Evolutionary conservation across 2,113 vertebrate species (phyloP).

Genomic region (Neolamprologus toae): DNA sequence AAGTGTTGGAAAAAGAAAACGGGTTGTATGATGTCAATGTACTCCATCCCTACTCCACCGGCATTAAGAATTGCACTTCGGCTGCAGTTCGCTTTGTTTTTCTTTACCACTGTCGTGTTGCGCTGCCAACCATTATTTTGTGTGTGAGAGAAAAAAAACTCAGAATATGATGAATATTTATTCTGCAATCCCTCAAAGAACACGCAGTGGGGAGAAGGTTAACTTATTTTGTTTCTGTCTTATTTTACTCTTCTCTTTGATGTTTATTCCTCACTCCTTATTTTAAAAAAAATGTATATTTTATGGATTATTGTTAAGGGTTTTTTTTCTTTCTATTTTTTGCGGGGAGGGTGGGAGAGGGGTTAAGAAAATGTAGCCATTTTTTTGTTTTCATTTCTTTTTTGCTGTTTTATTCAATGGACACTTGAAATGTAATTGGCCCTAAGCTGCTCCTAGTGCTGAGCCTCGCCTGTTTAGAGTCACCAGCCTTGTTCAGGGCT

Average conservation of each 20-base stretch:
- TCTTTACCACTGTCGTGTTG: conserved; percentile 1
- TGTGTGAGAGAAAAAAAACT: background rate
- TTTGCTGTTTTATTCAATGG: conserved; percentile 39
- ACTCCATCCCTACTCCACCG: conserved; percentile 27
- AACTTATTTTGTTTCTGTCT: conserved; percentile 58
- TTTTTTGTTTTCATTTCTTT: conserved; percentile 23
- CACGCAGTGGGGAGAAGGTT: conserved; percentile 11
- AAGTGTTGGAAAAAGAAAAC: conserved; percentile 15
- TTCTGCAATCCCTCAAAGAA: conserved; percentile 43
- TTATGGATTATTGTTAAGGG: conserved; percentile 16
- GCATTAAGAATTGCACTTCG: conserved; percentile 75
- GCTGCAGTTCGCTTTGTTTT: conserved; percentile 41
- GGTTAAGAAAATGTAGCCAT: conserved; percentile 35
- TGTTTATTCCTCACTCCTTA: conserved; percentile 46
- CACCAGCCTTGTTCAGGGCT: conserved; percentile 22
- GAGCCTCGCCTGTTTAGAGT: conserved; percentile 50
- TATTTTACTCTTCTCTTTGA: conserved; percentile 30
- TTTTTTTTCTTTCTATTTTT: background rate
- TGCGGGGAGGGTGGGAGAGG: background rate
- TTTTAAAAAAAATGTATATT: conserved; percentile 49
- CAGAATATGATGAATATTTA: conserved; percentile 53
- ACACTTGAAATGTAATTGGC: conserved; percentile 64
- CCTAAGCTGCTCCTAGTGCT: conserved; percentile 64
- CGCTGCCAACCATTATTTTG: background rate
- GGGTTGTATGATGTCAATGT: conserved; percentile 45